phyloP scores from a whole-genome alignment of 2,888 invertebrate species.

The Andrena camellia region DNA sequence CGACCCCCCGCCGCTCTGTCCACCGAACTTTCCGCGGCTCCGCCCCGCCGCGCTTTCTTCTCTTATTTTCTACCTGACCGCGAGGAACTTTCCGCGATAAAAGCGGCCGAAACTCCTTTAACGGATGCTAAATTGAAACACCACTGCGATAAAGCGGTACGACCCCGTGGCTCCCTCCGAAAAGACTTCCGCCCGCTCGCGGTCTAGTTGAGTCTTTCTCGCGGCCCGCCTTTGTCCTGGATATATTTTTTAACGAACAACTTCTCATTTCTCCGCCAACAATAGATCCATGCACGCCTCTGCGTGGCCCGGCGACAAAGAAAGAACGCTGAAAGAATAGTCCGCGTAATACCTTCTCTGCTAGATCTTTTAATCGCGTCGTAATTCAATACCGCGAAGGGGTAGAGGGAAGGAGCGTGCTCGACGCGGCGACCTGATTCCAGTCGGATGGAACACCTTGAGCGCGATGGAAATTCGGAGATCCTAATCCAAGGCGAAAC shows the following conservation, averaged over 20 bases:
- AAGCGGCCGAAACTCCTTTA: slow-evolving; percentile 73
- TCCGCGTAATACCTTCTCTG: no score
- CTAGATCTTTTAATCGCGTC: slow-evolving; percentile 28
- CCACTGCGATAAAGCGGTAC: slow-evolving; percentile 69
- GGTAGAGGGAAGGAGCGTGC: neutral
- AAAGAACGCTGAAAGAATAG: no score
- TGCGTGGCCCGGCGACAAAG: no score
- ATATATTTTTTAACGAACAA: neutral
- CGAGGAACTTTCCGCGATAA: slow-evolving; percentile 74
- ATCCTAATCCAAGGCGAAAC: slow-evolving; percentile 58
- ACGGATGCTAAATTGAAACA: slow-evolving; percentile 76
- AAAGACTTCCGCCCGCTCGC: neutral
- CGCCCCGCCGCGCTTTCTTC: slow-evolving; percentile 29
- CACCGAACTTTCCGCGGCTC: slow-evolving; percentile 32
- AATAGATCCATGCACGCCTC: neutral
- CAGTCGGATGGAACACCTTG: slow-evolving; percentile 2
- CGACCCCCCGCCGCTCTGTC: slow-evolving; percentile 25
- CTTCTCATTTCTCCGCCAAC: neutral
- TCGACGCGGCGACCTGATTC: neutral
- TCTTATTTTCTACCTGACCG: slow-evolving; percentile 58
- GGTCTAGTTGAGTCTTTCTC: neutral
- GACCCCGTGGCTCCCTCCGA: neutral
- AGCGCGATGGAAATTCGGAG: slow-evolving; percentile 49
- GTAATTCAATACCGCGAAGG: neutral
- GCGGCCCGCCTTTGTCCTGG: neutral